Evolutionary conservation across 2,888 invertebrate species (phyloP).

Genomic region (Brenthis ino): DNA sequence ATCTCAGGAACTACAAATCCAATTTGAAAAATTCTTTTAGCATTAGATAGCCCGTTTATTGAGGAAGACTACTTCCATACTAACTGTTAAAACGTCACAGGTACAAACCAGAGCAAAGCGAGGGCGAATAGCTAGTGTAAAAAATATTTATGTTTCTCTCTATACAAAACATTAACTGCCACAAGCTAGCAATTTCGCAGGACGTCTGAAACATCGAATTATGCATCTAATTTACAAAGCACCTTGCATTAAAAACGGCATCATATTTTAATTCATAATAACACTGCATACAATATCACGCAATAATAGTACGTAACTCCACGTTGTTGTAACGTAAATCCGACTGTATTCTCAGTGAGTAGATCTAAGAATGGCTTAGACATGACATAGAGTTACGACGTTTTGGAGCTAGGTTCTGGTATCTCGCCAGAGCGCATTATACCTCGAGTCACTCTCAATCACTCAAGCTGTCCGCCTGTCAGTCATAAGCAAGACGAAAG

Average conservation of each 20-base stretch:
- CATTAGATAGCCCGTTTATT: too few species aligned
- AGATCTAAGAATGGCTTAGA: constrained; percentile 54
- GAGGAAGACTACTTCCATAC: too few species aligned
- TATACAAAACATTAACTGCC: constrained; percentile 2
- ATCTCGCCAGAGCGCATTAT: constrained; percentile 77
- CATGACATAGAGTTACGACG: constrained; percentile 48
- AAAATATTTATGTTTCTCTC: too few species aligned
- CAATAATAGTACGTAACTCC: constrained; percentile 31
- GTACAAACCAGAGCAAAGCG: too few species aligned
- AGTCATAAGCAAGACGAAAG: constrained; percentile 82
- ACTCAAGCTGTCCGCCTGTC: constrained; percentile 80
- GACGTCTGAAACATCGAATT: constrained; percentile 27
- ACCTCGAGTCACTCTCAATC: constrained; percentile 81
- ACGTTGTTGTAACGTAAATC: constrained; percentile 24
- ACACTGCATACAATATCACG: constrained; percentile 49
- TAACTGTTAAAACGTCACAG: too few species aligned
- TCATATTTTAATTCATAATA: constrained; percentile 76
- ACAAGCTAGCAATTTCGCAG: constrained; percentile 11
- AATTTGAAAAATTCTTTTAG: too few species aligned
- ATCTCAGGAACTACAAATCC: too few species aligned
- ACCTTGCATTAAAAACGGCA: constrained; percentile 64
- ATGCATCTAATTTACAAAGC: constrained; percentile 62
- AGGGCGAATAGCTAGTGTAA: too few species aligned
- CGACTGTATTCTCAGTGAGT: constrained; percentile 37
- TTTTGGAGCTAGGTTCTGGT: constrained; percentile 45